Conservation (phyloP, 2,113 vertebrate species). For the Antechinus stuartii region DNA sequence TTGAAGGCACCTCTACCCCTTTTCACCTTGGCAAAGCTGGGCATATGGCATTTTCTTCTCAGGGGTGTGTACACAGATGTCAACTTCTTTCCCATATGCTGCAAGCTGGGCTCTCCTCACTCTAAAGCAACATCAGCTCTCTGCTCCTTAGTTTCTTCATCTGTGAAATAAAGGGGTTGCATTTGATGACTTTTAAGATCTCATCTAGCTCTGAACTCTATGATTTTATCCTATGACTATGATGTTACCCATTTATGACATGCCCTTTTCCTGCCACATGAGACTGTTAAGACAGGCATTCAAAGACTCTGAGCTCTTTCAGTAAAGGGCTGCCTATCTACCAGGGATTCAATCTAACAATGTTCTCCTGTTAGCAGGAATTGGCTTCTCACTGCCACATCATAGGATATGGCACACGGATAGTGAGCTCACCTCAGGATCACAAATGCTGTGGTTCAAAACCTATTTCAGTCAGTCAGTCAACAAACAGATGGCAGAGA, state of each 20-base stretch:
- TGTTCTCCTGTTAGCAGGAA: not conserved
- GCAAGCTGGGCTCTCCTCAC: not conserved
- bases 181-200: not conserved
- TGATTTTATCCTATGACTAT: not conserved
- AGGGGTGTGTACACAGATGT: not conserved
- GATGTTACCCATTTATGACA: not conserved
- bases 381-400: not conserved
- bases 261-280: not conserved
- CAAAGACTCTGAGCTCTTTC: slow-evolving; percentile 61
- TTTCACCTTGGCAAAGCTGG: not conserved
- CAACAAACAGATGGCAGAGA: not conserved
- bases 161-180: not conserved
- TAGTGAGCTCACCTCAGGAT: not conserved
- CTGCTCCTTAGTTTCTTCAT: not conserved
- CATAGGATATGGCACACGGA: not conserved
- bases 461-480: not conserved
- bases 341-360: not conserved
- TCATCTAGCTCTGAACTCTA: not conserved
- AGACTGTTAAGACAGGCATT: slow-evolving; percentile 55
- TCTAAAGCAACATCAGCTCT: not conserved
- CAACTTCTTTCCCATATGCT: not conserved
- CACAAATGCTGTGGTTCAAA: not conserved
- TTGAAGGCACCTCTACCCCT: not conserved
- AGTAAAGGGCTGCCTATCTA: not conserved
- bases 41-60: not conserved